phyloP scores from a whole-genome alignment of 2,113 vertebrate species.

The Vireo altiloquus region DNA sequence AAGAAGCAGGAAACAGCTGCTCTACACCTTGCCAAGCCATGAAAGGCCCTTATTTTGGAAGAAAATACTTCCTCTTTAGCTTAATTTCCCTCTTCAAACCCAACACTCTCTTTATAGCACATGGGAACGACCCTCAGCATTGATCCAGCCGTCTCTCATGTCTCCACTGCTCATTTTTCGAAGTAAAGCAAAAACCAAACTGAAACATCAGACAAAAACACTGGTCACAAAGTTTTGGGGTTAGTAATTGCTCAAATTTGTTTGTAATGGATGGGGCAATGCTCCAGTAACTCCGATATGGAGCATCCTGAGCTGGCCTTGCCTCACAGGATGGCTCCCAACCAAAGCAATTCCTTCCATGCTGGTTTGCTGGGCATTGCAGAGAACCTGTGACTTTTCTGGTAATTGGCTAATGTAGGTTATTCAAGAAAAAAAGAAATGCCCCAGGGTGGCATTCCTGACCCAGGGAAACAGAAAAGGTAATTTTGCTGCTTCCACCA shows the following conservation, averaged over 20 bases:
- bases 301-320: background rate
- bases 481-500: background rate
- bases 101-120: background rate
- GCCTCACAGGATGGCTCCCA: background rate
- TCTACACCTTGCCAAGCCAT: background rate
- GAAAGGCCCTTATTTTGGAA: background rate
- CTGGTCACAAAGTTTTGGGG: background rate
- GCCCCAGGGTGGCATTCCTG: background rate
- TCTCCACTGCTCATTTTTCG: background rate
- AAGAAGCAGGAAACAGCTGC: background rate
- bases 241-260: background rate
- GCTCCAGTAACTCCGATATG: background rate
- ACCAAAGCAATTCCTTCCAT: background rate
- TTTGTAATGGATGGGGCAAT: background rate
- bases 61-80: background rate
- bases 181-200: background rate
- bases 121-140: rapidly evolving
- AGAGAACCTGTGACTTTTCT: background rate
- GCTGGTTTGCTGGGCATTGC: background rate
- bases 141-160: rapidly evolving
- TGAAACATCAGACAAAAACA: background rate
- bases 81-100: background rate
- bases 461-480: background rate
- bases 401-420: background rate
- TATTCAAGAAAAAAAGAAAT: background rate